Evolutionary conservation across 2,113 vertebrate species (phyloP), one percentile per base, ranked within the genome.

Genomic region (Laticauda colubrina): DNA sequence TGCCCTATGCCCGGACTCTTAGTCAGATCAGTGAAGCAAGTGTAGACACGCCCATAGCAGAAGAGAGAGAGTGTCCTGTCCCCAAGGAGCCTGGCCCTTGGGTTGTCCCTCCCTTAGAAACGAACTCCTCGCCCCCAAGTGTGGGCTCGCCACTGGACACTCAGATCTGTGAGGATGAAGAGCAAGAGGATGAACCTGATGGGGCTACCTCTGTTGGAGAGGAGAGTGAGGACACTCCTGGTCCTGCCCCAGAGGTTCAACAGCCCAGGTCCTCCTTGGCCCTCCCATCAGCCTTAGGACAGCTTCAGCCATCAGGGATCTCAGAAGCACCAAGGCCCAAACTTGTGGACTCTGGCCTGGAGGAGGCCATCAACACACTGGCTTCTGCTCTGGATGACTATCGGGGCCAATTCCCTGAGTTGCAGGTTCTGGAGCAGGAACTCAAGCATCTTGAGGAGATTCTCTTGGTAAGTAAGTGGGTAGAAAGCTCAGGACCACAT

Each of bases 21-120:
- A 99, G 99, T 96, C 99, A 99, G 95, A 99, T 99, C 94, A 99
- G 99, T 0, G 99, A 99, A 94, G 97, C 96, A 95, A 99, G 99
- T 0, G 96, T 98, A 85, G 99, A 99, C 0, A 98, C 97, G 24
- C 92, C 96, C 0, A 87, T 97, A 93, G 75, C 94, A 14, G 97
- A 98, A 91, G 94, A 94, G 95, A 94, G 24, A 55, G 94, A 94
- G 88, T 51, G 89, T 51, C 43, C 86, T 24, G 75, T 15, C 59
- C n/a, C n/a, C 48, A 10, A 88, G n/a, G 88, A 54, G 26, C 12
- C 92, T 91, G 8, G 93, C 43, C 8, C 56, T n/a, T 39, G 23
- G 45, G 89, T 43, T 2, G 23, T 7, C 29, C 55, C 91, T 85
- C 29, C 55, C 26, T 75, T 24, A 24, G 95, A 95, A 0, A 0